Evolutionary conservation across 2,113 vertebrate genomes (phyloP).

Genomic region (Struthidea cinerea): DNA sequence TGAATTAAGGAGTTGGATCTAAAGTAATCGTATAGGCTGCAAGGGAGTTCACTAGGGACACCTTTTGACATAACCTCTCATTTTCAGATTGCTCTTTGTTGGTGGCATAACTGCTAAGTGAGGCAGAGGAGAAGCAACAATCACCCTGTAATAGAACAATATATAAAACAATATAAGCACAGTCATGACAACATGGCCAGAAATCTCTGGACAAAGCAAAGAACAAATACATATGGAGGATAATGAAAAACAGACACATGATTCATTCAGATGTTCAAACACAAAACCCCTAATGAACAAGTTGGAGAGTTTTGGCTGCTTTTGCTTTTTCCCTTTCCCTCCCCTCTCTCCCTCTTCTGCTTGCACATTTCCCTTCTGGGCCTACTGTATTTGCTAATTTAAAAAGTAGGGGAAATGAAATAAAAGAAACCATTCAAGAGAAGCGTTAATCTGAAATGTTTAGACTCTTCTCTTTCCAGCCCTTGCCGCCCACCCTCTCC

Average conservation of each 20-base stretch:
- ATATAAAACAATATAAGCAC: conserved; percentile 55
- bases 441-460: conserved; percentile 15
- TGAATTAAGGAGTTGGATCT: background rate
- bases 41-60: background rate
- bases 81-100: conserved; percentile 56
- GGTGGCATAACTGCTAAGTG: conserved; percentile 18
- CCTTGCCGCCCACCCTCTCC: background rate
- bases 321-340: conserved; percentile 19
- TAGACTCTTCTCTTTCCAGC: background rate
- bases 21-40: background rate
- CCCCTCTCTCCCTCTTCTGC: background rate
- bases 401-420: conserved; percentile 31
- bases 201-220: conserved; percentile 56
- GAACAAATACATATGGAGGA: conserved; percentile 30
- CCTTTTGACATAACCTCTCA: conserved; percentile 23
- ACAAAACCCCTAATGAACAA: conserved; percentile 5
- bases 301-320: conserved; percentile 10
- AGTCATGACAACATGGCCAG: conserved; percentile 38
- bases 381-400: conserved; percentile 42
- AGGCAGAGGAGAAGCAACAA: conserved; percentile 1
- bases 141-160: conserved; percentile 15
- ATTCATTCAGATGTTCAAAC: conserved; percentile 57
- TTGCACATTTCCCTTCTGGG: conserved; percentile 16
- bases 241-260: conserved; percentile 62
- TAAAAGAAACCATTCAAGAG: conserved; percentile 29